These are phyloP conservation scores for Caenorhabditis plicata DNA, from an alignment of 2,888 invertebrate species.

Conservation along the genomic window DNA sequence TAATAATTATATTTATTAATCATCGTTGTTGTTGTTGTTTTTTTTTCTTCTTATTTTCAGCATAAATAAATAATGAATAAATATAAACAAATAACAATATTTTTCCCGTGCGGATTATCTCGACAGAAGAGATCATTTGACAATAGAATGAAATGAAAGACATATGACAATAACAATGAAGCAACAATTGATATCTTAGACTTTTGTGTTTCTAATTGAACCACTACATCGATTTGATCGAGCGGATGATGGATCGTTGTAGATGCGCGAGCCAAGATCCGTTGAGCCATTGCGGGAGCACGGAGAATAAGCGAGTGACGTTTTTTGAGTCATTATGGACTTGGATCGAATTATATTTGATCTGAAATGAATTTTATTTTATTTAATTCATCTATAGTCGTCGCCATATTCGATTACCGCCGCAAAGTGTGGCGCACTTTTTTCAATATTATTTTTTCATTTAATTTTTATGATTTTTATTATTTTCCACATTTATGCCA, in stretches of 20 bases:
- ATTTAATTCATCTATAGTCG: too few species aligned
- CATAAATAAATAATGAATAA: neutral
- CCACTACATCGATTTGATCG: conserved; percentile 8
- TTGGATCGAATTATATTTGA: conserved; percentile 34
- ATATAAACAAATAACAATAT: too few species aligned
- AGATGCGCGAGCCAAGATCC: conserved; percentile 17
- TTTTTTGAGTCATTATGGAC: conserved; percentile 48
- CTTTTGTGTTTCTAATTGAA: conserved; percentile 18
- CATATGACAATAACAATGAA: too few species aligned
- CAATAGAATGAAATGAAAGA: too few species aligned
- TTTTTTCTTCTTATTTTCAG: neutral
- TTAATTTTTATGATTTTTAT: too few species aligned
- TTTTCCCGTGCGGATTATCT: too few species aligned
- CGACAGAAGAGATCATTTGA: too few species aligned
- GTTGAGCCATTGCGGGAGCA: conserved; percentile 35
- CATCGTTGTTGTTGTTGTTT: neutral
- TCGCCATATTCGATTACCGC: too few species aligned
- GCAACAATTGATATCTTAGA: conserved; percentile 2
- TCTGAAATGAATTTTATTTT: conserved; percentile 13
- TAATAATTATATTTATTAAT: neutral
- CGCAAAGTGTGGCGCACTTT: too few species aligned
- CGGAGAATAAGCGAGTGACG: conserved; percentile 46
- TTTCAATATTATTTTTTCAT: too few species aligned
- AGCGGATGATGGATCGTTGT: conserved; percentile 9
- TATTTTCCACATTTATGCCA: too few species aligned